Evolutionary conservation across 2,797 vertebrate species (phyloP), one percentile per base, ranked within the genome.

Genomic region (Aphelocoma californica): DNA sequence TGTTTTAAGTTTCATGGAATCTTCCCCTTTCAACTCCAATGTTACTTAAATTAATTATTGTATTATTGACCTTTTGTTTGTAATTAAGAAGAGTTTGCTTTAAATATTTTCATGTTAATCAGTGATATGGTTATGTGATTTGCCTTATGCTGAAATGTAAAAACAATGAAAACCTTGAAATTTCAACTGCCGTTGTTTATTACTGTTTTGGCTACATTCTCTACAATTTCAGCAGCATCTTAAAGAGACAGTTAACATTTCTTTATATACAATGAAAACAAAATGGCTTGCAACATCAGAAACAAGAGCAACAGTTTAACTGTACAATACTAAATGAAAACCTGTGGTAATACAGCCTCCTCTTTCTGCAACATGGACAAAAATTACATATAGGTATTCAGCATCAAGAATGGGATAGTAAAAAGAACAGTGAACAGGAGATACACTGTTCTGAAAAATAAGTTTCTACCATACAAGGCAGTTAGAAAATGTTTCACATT

Each of bases 141-240:
- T 71, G 67, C 77, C 92, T 67, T 95, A 44, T 42, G 3, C 11
- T 91, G 65, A 92, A 96, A 97, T 54, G 67, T 50, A 97, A 84
- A 93, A 88, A 95, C 69, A 50, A 40, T 4, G 42, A 93, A 95
- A 96, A 94, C 93, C 86, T 97, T 97, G 94, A 98, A 97, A 98
- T 98, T 98, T 98, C 97, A 98, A 98, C 97, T 98, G 98, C 98
- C 98, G 98, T 98, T 97, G 97, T 98, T 98, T 98, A 98, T 98
- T 98, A 98, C 97, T 98, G 97, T 98, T 98, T 97, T 97, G 98
- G 98, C 98, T 98, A 98, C 98, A 98, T 98, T 98, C 98, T 98
- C 98, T 98, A 98, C 98, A 98, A 98, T 98, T 98, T 98, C 98
- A 98, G 98, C 98, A 99, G 98, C 98, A 98, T 98, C 97, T 97